These are phyloP conservation scores for Heteropelma amictum DNA, from an alignment of 2,888 invertebrate genomes.

Conservation along the genomic window DNA sequence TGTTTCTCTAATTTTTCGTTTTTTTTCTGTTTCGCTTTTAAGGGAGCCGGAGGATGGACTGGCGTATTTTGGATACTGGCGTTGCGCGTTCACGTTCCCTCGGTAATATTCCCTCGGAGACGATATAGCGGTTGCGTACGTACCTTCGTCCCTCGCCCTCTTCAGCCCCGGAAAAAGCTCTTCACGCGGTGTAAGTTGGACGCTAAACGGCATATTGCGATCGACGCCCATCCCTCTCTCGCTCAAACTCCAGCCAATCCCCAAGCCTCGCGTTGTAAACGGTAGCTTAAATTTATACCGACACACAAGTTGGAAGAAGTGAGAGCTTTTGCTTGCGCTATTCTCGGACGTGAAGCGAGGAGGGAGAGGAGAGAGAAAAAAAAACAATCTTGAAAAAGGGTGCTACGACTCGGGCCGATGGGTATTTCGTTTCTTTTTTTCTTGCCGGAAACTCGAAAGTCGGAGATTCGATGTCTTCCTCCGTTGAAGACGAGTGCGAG, in stretches of 20 bases:
- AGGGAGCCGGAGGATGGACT: slow-evolving; percentile 34
- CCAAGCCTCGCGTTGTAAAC: slow-evolving; percentile 54
- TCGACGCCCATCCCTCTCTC: slow-evolving; percentile 55
- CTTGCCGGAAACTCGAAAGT: slow-evolving; percentile 45
- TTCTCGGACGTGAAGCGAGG: slow-evolving; percentile 40
- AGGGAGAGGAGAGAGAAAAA: slow-evolving; percentile 18
- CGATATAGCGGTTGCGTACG: slow-evolving; percentile 75
- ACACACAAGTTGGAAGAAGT: not conserved
- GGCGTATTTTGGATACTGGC: slow-evolving; percentile 62
- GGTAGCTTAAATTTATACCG: slow-evolving; percentile 47
- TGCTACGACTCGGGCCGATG: slow-evolving; percentile 1
- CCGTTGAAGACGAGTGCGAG: not conserved
- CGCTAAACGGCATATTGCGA: slow-evolving; percentile 21
- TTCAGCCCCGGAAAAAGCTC: slow-evolving; percentile 48
- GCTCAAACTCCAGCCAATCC: slow-evolving; percentile 67
- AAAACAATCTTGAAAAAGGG: slow-evolving; percentile 32
- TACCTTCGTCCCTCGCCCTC: slow-evolving; percentile 52
- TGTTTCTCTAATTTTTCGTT: not conserved
- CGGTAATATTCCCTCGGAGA: slow-evolving; percentile 73
- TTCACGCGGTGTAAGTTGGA: slow-evolving; percentile 22
- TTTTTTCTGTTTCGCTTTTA: not conserved
- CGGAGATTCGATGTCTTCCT: slow-evolving; percentile 11
- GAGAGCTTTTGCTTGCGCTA: slow-evolving; percentile 48
- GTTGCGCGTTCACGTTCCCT: slow-evolving; percentile 57
- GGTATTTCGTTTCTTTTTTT: not conserved